These are phyloP conservation scores for Stenichneumon culpator DNA, from an alignment of 2,888 invertebrate genomes.

Conservation along the genomic window DNA sequence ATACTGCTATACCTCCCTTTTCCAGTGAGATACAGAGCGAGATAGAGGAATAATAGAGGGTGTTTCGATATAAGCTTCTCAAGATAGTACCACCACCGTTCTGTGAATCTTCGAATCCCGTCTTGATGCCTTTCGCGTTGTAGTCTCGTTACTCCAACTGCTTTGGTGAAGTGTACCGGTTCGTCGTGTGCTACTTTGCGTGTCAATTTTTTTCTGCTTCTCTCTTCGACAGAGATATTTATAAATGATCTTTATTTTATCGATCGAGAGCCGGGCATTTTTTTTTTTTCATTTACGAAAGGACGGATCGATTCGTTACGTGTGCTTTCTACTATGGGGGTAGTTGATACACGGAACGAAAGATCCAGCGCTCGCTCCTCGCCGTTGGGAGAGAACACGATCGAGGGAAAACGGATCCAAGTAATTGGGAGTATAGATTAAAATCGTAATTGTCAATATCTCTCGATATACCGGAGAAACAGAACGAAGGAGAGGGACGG, in stretches of 20 bases:
- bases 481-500: constrained; percentile 53
- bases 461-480: constrained; percentile 64
- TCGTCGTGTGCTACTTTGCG: not conserved
- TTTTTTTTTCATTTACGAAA: not conserved
- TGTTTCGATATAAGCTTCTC: constrained; percentile 21
- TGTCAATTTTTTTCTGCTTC: not conserved
- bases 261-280: not conserved
- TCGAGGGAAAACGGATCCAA: constrained; percentile 74
- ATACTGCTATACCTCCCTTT: constrained; percentile 33
- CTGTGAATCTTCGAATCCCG: constrained; percentile 2
- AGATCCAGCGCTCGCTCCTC: not conserved
- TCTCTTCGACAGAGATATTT: not conserved
- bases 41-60: constrained; percentile 35
- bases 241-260: not conserved
- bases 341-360: not conserved
- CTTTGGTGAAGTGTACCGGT: not conserved
- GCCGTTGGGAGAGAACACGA: constrained; percentile 22
- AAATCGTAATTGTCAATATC: constrained; percentile 82
- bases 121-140: not conserved
- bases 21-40: constrained; percentile 27
- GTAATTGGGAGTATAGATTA: constrained; percentile 80
- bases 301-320: not conserved
- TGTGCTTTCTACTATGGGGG: not conserved
- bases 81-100: not conserved
- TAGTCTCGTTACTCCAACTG: not conserved